Conservation (phyloP, 92 coral and sea anemone species). For the Paramuricea clavata region DNA sequence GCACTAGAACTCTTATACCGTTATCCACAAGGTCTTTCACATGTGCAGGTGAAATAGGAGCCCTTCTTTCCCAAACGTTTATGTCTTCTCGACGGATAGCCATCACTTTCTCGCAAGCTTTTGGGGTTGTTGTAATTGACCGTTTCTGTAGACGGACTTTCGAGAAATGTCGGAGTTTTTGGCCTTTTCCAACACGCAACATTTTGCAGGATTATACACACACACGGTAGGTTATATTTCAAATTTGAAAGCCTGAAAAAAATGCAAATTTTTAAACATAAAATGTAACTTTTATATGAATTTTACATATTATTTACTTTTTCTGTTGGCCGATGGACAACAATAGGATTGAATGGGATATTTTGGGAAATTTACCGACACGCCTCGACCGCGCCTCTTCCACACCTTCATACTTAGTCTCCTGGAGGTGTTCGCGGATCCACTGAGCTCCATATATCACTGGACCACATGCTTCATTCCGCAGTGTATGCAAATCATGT, state of each 20-base stretch:
- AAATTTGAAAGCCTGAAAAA: neutral
- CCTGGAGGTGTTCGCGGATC: neutral
- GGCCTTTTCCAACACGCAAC: slow-evolving; percentile 24
- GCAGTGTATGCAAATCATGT: slow-evolving; percentile 12
- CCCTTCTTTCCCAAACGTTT: slow-evolving; percentile 97
- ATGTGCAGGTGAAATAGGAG: slow-evolving; percentile 96
- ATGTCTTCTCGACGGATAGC: slow-evolving; percentile 98
- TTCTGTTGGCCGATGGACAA: too few relatives aligned
- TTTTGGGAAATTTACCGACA: neutral
- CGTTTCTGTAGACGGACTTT: neutral
- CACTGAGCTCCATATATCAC: neutral
- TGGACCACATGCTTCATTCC: neutral
- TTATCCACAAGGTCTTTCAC: slow-evolving; percentile 91
- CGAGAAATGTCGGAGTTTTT: neutral
- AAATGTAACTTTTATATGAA: neutral
- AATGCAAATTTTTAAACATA: neutral
- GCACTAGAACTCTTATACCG: slow-evolving; percentile 93
- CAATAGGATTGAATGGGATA: neutral
- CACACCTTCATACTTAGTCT: neutral
- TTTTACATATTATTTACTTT: neutral
- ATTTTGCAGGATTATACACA: neutral
- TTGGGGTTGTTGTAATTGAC: neutral
- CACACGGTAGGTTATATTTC: neutral
- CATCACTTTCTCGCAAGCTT: slow-evolving; percentile 71
- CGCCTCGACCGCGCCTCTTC: slow-evolving; percentile 3